These are phyloP conservation scores for Synergus itoensis DNA, from an alignment of 2,888 invertebrate genomes.

Conservation along the genomic window DNA sequence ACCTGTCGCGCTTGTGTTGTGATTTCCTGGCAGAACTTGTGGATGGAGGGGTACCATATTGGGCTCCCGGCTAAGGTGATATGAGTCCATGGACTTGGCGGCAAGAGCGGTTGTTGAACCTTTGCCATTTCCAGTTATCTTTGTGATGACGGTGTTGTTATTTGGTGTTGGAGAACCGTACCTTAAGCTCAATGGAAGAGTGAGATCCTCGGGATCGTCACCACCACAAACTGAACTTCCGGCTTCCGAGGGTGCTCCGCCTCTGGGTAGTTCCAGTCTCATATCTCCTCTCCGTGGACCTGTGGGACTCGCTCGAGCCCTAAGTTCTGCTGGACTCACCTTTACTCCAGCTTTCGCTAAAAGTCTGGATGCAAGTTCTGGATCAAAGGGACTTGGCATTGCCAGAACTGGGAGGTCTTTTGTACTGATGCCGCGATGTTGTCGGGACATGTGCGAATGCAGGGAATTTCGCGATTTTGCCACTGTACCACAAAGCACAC, in stretches of 20 bases:
- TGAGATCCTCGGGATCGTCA: conserved; percentile 91
- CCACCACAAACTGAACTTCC: conserved; percentile 87
- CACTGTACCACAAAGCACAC: conserved; percentile 94
- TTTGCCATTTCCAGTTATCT: conserved; percentile 67
- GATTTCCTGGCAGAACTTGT: conserved; percentile 61
- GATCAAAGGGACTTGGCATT: conserved; percentile 95
- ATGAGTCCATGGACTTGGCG: conserved; percentile 84
- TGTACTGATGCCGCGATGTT: conserved; percentile 95
- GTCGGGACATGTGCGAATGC: conserved; percentile 96
- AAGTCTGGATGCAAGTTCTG: conserved; percentile 89
- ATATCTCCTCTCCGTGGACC: conserved; percentile 88
- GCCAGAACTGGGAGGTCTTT: conserved; percentile 95
- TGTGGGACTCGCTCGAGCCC: conserved; percentile 92
- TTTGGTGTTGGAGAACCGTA: conserved; percentile 83
- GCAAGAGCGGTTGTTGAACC: conserved; percentile 82
- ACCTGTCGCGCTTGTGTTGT: conserved; percentile 79
- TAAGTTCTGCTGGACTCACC: conserved; percentile 89
- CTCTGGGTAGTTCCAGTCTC: conserved; percentile 87
- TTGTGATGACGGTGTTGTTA: conserved; percentile 78
- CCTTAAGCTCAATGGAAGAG: conserved; percentile 82
- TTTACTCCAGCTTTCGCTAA: conserved; percentile 94
- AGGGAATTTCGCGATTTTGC: conserved; percentile 95
- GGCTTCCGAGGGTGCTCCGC: conserved; percentile 84
- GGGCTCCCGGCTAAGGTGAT: conserved; percentile 83
- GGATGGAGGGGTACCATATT: conserved; percentile 82